A percentile compares a stretch with the other conserved stretches of the same genome.
phyloP scores from a whole-genome alignment of 2,888 invertebrate genomes.

The Phania funesta region DNA sequence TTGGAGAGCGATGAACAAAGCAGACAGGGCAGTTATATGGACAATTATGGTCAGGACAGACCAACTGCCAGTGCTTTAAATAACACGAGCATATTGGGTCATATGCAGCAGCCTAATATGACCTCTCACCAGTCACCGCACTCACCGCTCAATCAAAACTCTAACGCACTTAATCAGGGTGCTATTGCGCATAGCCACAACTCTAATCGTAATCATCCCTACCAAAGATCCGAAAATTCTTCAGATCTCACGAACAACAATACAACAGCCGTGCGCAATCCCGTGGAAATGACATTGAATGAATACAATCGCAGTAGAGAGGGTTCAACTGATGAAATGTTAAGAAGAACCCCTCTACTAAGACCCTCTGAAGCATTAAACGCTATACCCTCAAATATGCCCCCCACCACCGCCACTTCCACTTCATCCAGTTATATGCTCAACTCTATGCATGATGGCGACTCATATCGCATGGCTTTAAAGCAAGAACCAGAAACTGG shows the following conservation, averaged over 20 bases:
- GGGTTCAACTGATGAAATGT: slow-evolving; percentile 72
- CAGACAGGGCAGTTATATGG: slow-evolving; percentile 44
- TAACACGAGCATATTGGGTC: slow-evolving; percentile 30
- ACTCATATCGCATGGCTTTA: slow-evolving; percentile 78
- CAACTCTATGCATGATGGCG: slow-evolving; percentile 72
- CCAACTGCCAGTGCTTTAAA: slow-evolving; percentile 26
- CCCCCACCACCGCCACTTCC: slow-evolving; percentile 60
- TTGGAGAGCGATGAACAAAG: slow-evolving; percentile 46
- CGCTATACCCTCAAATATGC: slow-evolving; percentile 49
- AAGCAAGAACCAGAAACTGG: slow-evolving; percentile 80
- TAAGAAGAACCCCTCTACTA: slow-evolving; percentile 76
- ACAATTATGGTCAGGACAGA: slow-evolving; percentile 47
- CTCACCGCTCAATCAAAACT: slow-evolving; percentile 45
- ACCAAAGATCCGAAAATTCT: slow-evolving; percentile 71
- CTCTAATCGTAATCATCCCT: slow-evolving; percentile 70
- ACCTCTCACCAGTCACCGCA: slow-evolving; percentile 37
- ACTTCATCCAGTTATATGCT: slow-evolving; percentile 70
- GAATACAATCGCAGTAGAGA: slow-evolving; percentile 77
- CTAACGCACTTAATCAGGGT: slow-evolving; percentile 16
- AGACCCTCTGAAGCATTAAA: slow-evolving; percentile 74
- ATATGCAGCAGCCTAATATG: slow-evolving; percentile 50
- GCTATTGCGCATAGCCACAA: slow-evolving; percentile 68
- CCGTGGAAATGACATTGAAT: slow-evolving; percentile 79
- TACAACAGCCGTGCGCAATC: slow-evolving; percentile 73
- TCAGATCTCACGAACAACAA: slow-evolving; percentile 69